phyloP scores from a whole-genome alignment of 1,140 invertebrate genomes.

The Scaptomyza montana region DNA sequence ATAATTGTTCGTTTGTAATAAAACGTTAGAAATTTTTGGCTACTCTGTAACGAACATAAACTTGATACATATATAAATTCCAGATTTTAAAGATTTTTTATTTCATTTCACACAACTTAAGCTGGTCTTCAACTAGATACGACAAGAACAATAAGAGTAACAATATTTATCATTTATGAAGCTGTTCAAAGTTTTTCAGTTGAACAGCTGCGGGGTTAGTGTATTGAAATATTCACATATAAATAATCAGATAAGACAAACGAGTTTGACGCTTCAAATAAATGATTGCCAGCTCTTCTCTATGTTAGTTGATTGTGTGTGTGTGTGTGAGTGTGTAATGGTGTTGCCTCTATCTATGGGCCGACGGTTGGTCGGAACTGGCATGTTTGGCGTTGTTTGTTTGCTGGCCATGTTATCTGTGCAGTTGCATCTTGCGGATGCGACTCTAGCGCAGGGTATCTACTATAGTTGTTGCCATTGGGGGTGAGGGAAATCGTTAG shows the following conservation, averaged over 20 bases:
- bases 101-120: neutral
- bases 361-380: slow-evolving; percentile 43
- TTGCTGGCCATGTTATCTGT: slow-evolving; percentile 61
- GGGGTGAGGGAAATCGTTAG: slow-evolving; percentile 30
- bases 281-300: slow-evolving; percentile 69
- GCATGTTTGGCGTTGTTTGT: slow-evolving; percentile 69
- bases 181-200: neutral
- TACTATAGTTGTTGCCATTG: slow-evolving; percentile 14
- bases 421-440: slow-evolving; percentile 69
- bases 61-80: too few species aligned
- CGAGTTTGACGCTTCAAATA: slow-evolving; percentile 82
- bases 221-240: slow-evolving; percentile 57
- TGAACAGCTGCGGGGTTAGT: slow-evolving; percentile 1
- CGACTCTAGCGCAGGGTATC: slow-evolving; percentile 57
- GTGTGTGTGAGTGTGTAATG: slow-evolving; percentile 18
- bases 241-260: slow-evolving; percentile 82
- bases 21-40: too few species aligned
- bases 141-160: neutral
- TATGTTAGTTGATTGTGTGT: slow-evolving; percentile 33
- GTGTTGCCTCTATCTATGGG: slow-evolving; percentile 67
- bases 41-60: too few species aligned
- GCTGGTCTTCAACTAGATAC: neutral
- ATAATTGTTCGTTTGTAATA: too few species aligned
- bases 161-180: slow-evolving; percentile 4
- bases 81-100: neutral